These are phyloP conservation scores for Dolichoris vasculosae DNA, from an alignment of 1,140 invertebrate species.

Conservation along the genomic window DNA sequence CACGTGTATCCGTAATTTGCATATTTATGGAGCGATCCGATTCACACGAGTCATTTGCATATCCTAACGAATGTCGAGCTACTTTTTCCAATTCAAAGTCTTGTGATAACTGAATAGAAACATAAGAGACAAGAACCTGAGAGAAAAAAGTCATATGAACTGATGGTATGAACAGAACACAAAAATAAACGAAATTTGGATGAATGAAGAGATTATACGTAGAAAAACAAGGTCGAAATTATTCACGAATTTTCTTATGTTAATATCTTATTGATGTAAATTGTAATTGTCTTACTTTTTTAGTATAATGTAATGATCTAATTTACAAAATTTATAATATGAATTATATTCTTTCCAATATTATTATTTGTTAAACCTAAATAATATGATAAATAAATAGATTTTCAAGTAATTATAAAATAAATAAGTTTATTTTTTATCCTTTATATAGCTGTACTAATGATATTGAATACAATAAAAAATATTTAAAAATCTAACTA, in stretches of 20 bases:
- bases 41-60: conserved; percentile 52
- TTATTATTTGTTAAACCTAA: too few relatives aligned
- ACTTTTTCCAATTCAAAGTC: conserved; percentile 46
- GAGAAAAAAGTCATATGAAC: not conserved
- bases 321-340: too few relatives aligned
- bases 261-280: not conserved
- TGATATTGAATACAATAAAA: too few relatives aligned
- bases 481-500: too few relatives aligned
- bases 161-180: not conserved
- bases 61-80: conserved; percentile 47
- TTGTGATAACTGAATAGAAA: conserved; percentile 36
- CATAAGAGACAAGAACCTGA: not conserved
- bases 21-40: conserved; percentile 52
- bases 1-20: conserved; percentile 37
- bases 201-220: not conserved
- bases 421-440: too few relatives aligned
- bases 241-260: conserved; percentile 8
- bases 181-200: not conserved
- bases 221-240: conserved; percentile 7
- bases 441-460: too few relatives aligned
- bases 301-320: too few relatives aligned
- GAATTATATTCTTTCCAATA: too few relatives aligned
- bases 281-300: not conserved
- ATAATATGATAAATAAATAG: too few relatives aligned
- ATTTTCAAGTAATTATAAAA: too few relatives aligned